Evolutionary conservation across 1,140 invertebrate species (phyloP).

Genomic region (Lepidotrigona ventralis): DNA sequence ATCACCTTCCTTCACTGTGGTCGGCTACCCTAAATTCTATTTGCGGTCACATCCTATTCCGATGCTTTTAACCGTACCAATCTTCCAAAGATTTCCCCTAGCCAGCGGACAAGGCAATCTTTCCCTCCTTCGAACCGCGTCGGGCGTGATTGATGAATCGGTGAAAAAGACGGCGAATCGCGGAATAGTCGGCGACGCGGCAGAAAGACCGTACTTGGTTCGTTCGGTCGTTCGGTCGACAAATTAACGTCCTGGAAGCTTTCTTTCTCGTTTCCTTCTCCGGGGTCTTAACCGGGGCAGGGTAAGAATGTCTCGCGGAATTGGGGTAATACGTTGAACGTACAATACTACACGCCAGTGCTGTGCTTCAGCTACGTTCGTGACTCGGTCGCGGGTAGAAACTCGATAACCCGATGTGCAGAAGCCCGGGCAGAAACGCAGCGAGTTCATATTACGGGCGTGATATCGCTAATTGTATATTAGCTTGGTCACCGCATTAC

Average conservation of each 20-base stretch:
- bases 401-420: slow-evolving; percentile 10
- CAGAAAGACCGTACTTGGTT: background rate
- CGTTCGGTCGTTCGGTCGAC: background rate
- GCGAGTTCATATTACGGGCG: slow-evolving; percentile 43
- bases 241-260: background rate
- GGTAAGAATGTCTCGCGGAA: background rate
- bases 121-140: background rate
- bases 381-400: slow-evolving; percentile 14
- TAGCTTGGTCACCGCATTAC: slow-evolving; percentile 39
- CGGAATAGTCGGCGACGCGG: background rate
- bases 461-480: slow-evolving; percentile 49
- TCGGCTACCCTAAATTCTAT: background rate
- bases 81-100: slow-evolving; percentile 41
- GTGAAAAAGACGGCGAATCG: background rate
- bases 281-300: accelerated
- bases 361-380: background rate
- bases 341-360: too few species aligned
- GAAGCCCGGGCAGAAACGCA: slow-evolving; percentile 14
- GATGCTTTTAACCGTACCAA: slow-evolving; percentile 46
- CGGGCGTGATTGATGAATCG: slow-evolving; percentile 23
- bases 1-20: slow-evolving; percentile 5
- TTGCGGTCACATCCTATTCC: slow-evolving; percentile 23
- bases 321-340: background rate
- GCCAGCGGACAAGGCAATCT: background rate
- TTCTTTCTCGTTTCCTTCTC: background rate